These are phyloP conservation scores for Musca vetustissima DNA, from an alignment of 1,140 invertebrate genomes.

Conservation along the genomic window DNA sequence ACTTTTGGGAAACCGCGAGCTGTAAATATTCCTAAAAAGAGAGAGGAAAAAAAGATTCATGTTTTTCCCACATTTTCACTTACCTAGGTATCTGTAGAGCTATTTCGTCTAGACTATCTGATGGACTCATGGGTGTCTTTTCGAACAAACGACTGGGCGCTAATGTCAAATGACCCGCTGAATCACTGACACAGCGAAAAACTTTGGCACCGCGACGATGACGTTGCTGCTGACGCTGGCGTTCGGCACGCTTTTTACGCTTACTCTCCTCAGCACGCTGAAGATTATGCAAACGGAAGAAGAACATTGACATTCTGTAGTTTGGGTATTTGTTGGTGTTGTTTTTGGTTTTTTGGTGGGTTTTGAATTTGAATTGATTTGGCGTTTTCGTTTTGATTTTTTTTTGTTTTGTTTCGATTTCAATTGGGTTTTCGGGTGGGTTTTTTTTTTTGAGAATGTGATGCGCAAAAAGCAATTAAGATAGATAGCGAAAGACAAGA, in stretches of 20 bases:
- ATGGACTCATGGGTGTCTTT: slow-evolving; percentile 76
- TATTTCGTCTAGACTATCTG: slow-evolving; percentile 87
- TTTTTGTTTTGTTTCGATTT: background rate
- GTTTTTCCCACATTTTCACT: slow-evolving; percentile 22
- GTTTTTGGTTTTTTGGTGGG: too few species aligned
- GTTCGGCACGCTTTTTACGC: slow-evolving; percentile 60
- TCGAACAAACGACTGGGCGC: slow-evolving; percentile 81
- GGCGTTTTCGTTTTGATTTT: background rate
- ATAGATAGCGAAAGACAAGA: too few species aligned
- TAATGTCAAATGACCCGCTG: slow-evolving; percentile 60
- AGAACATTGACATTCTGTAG: slow-evolving; percentile 86
- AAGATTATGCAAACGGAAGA: slow-evolving; percentile 89
- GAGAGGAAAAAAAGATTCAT: too few species aligned
- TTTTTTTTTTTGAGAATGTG: background rate
- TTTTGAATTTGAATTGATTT: background rate
- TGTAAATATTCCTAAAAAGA: too few species aligned
- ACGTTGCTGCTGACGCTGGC: slow-evolving; percentile 60
- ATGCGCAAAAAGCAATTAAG: background rate
- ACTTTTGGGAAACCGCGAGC: too few species aligned
- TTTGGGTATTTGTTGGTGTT: background rate
- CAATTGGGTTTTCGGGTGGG: background rate
- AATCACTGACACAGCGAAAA: slow-evolving; percentile 57
- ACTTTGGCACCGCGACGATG: slow-evolving; percentile 54
- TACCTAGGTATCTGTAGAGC: slow-evolving; percentile 90
- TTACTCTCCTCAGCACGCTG: slow-evolving; percentile 76